Evolutionary conservation across 2,797 vertebrate species (phyloP), one percentile per base, ranked within the genome.

Genomic region (Bovichtus diacanthus): DNA sequence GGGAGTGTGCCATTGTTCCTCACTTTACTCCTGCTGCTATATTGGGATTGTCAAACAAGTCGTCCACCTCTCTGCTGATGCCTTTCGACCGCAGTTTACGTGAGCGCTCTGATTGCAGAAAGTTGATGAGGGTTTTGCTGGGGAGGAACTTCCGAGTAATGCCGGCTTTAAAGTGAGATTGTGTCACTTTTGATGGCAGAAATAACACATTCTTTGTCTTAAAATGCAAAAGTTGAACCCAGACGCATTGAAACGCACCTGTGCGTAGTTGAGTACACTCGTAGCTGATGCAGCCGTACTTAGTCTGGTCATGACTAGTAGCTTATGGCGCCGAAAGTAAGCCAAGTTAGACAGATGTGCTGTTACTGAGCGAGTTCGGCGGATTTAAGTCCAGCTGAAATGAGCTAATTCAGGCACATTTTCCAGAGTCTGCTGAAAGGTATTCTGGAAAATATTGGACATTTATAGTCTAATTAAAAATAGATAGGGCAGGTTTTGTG

Each of bases 1-100:
- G 63, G 75, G 70, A 82, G 82, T 74, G 66, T 64, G 63, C 39
- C 10, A 38, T 44, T 29, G n/a, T 29, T 23, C 23, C 69, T 71
- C 71, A 11, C 51, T 43, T 65, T 23, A 18, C 51, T 73, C 16
- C 65, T 55, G 78, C 55, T 73, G 67, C 84, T 86, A 41, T 73
- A 60, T 77, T 31, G 39, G 74, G 44, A 53, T 61, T n/a, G 53
- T 70, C 61, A 70, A 82, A 81, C 56, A 78, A 79, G 73, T 63
- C 9, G 4, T 73, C 31, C 64, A 49, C 41, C 53, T 75, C 13
- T 39, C 66, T 18, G 49, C 51, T 31, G 47, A 29, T 47, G 74
- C 38, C 51, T 63, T 25, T 60, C 1, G 2, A 49, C 18, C 2
- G 44, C 27, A 51, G 50, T 56, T 54, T 19, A 49, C 44, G 15